Base-by-base conservation (phyloP, 1,140 invertebrate species). In the Trachymyrmex septentrionalis region DNA sequence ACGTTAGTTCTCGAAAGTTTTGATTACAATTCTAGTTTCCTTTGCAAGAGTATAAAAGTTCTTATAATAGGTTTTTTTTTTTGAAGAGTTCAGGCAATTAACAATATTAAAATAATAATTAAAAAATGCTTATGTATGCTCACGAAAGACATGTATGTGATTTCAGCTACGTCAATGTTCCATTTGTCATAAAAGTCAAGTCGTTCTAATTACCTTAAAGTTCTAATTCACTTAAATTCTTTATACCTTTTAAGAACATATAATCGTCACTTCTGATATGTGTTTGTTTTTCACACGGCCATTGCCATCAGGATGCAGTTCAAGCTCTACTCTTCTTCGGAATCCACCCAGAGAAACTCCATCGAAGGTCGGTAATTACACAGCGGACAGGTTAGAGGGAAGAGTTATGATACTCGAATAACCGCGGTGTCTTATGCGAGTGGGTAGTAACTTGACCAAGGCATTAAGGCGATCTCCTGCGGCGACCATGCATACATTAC, bases 381-480 rank as follows among this genome's bases (percentile, higher is more conserved):
- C 44, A 69, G 87, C 90, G 90, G 90, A 92, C 92, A 92, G 91
- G 91, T 91, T 92, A 86, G 72, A 84, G 78, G n/a, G 75, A 92
- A 92, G 88, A 92, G 85, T 92, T 91, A 92, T 92, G 88, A 86
- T 64, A 86, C 87, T 86, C 82, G 89, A 91, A 90, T 89, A 87
- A 91, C 69, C 71, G 30, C 61, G 82, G 88, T 91, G 90, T 88
- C 90, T 92, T 92, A 91, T 87, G 88, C 86, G 85, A 88, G 91
- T 92, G 86, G 91, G 88, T 69, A 88, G 91, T 91, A 91, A 92
- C 90, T 91, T 86, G 86, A 91, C 71, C 82, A 44, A 88, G 80
- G 91, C 87, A 92, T 92, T 92, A 92, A 91, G 85, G 14, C 84
- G 88, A 90, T 92, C 91, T 92, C 92, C 92, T 86, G 90, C 87